Evolutionary conservation across 2,113 vertebrate species (phyloP).

Genomic region (Pipra filicauda): DNA sequence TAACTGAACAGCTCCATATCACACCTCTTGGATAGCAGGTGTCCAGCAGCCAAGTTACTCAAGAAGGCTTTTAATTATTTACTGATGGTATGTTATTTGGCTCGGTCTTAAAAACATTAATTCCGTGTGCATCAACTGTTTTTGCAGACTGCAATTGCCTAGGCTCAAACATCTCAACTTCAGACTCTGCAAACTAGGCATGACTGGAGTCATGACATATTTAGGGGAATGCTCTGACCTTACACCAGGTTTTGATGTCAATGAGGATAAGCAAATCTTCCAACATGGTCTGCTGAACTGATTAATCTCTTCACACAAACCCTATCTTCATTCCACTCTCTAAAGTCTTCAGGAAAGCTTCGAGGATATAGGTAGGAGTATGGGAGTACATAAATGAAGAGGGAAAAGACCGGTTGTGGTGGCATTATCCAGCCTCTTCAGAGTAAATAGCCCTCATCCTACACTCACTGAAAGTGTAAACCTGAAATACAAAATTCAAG

Average conservation of each 20-base stretch:
- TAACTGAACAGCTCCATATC: background rate
- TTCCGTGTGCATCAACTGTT: background rate
- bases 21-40: background rate
- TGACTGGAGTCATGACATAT: background rate
- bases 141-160: background rate
- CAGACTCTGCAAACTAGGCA: background rate
- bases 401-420: background rate
- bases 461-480: background rate
- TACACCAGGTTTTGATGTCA: background rate
- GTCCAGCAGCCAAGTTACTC: background rate
- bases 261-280: background rate
- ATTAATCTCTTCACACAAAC: background rate
- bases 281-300: background rate
- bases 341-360: background rate
- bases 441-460: background rate
- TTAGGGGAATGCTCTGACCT: background rate
- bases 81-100: background rate
- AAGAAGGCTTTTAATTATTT: background rate
- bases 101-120: background rate
- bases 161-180: background rate
- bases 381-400: background rate
- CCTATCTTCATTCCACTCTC: background rate
- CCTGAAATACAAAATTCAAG: background rate
- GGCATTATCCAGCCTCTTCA: background rate
- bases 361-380: background rate